Evolutionary conservation across 2,113 vertebrate genomes (phyloP).

Genomic region (Oncorhynchus tshawytscha): DNA sequence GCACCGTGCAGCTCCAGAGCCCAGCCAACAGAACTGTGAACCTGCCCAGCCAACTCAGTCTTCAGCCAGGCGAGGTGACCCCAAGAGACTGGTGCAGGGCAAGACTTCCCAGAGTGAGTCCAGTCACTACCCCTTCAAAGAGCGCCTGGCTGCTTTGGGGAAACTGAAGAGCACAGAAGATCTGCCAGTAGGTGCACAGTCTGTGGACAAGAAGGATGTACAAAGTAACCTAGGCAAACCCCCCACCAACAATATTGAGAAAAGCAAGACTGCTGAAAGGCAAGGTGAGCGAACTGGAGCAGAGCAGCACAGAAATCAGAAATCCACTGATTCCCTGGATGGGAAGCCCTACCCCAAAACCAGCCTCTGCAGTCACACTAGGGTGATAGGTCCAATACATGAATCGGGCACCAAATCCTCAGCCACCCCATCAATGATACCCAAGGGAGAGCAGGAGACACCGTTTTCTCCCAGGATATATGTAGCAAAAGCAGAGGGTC

Average conservation of each 20-base stretch:
- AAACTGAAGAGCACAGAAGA: slow-evolving; percentile 68
- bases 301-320: slow-evolving; percentile 43
- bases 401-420: slow-evolving; percentile 66
- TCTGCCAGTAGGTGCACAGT: slow-evolving; percentile 15
- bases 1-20: not conserved
- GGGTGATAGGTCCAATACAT: slow-evolving; percentile 64
- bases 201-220: slow-evolving; percentile 46
- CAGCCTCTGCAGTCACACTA: slow-evolving; percentile 63
- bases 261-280: slow-evolving; percentile 46
- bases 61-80: slow-evolving; percentile 51
- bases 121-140: slow-evolving; percentile 72
- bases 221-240: slow-evolving; percentile 22
- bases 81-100: slow-evolving; percentile 58
- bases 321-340: slow-evolving; percentile 48
- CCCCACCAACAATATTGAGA: slow-evolving; percentile 20
- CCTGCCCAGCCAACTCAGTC: slow-evolving; percentile 37
- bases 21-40: slow-evolving; percentile 33
- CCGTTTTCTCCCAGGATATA: slow-evolving; percentile 56
- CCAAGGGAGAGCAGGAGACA: slow-evolving; percentile 60
- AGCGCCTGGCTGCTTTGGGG: slow-evolving; percentile 73
- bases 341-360: slow-evolving; percentile 42
- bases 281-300: slow-evolving; percentile 31
- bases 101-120: slow-evolving; percentile 68
- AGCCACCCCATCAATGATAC: slow-evolving; percentile 67
- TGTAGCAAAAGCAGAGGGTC: slow-evolving; percentile 73